phyloP scores from a whole-genome alignment of 2,113 vertebrate genomes.

The Argyrosomus japonicus region DNA sequence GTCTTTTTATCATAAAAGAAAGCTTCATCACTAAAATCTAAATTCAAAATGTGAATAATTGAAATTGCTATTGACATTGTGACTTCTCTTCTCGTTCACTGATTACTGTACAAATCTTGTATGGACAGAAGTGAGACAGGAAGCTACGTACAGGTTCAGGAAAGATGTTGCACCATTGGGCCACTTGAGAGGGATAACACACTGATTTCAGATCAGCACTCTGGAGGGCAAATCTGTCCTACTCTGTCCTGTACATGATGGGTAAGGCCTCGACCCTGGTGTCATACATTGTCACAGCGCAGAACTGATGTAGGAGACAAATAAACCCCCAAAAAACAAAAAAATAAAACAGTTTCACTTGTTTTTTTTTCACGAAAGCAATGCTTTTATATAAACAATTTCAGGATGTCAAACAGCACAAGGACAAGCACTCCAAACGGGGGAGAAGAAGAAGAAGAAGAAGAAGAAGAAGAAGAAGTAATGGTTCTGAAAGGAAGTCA shows the following conservation, averaged over 20 bases:
- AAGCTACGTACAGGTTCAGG: conserved; percentile 60
- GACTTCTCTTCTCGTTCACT: conserved; percentile 58
- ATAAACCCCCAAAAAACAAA: conserved; percentile 7
- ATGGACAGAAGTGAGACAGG: conserved; percentile 67
- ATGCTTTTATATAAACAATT: conserved; percentile 66
- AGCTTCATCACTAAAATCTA: conserved; percentile 64
- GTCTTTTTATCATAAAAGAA: conserved; percentile 55
- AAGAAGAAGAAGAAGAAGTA: conserved; percentile 16
- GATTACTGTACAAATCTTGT: conserved; percentile 70
- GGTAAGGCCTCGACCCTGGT: conserved; percentile 85
- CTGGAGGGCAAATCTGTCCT: conserved; percentile 51
- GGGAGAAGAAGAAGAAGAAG: conserved; percentile 18
- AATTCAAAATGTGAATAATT: conserved; percentile 65
- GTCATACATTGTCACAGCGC: conserved; percentile 86
- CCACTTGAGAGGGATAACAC: conserved; percentile 40
- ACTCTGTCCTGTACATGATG: conserved; percentile 68
- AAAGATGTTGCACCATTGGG: conserved; percentile 22
- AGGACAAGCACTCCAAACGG: conserved; percentile 64
- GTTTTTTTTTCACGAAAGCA: conserved; percentile 58
- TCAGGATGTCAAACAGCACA: conserved; percentile 71
- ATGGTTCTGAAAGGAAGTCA: conserved; percentile 47
- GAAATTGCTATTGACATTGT: conserved; percentile 67
- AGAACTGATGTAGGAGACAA: conserved; percentile 68
- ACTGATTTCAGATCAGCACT: conserved; percentile 65
- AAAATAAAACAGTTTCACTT: conserved; percentile 43